These are phyloP conservation scores for Drosophila paranaensis DNA, from an alignment of 2,888 invertebrate genomes.

Conservation along the genomic window DNA sequence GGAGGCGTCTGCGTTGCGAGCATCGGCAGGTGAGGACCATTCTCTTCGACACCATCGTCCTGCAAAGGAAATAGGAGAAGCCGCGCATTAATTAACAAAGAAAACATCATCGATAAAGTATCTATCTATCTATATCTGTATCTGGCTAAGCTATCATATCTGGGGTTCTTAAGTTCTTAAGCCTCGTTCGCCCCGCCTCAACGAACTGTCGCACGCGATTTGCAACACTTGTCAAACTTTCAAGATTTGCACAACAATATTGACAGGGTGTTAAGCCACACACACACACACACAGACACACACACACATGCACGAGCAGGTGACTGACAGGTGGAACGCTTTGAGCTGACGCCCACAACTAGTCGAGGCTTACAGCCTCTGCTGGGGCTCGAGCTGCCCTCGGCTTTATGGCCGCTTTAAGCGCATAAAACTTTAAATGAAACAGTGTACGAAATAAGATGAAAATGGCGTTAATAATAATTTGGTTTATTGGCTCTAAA, in stretches of 20 bases:
- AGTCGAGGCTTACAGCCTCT: slow-evolving; percentile 14
- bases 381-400: neutral
- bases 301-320: neutral
- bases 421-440: slow-evolving; percentile 77
- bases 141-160: slow-evolving; percentile 25
- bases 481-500: slow-evolving; percentile 84
- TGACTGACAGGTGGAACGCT: slow-evolving; percentile 47
- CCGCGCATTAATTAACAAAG: slow-evolving; percentile 51
- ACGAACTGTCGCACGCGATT: slow-evolving; percentile 53
- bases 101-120: neutral
- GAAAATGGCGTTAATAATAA: slow-evolving; percentile 83
- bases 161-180: slow-evolving; percentile 52
- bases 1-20: slow-evolving; percentile 91
- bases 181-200: slow-evolving; percentile 33
- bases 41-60: slow-evolving; percentile 97
- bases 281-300: slow-evolving; percentile 20
- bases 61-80: slow-evolving; percentile 85
- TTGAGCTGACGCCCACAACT: slow-evolving; percentile 28
- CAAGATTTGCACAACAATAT: slow-evolving; percentile 62
- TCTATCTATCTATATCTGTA: too few relatives aligned
- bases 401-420: slow-evolving; percentile 57
- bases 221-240: slow-evolving; percentile 79
- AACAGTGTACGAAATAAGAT: slow-evolving; percentile 56
- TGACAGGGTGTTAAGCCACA: slow-evolving; percentile 68
- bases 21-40: slow-evolving; percentile 94